Evolutionary conservation across 2,797 vertebrate species (phyloP).

Genomic region (Phataginus tricuspis): DNA sequence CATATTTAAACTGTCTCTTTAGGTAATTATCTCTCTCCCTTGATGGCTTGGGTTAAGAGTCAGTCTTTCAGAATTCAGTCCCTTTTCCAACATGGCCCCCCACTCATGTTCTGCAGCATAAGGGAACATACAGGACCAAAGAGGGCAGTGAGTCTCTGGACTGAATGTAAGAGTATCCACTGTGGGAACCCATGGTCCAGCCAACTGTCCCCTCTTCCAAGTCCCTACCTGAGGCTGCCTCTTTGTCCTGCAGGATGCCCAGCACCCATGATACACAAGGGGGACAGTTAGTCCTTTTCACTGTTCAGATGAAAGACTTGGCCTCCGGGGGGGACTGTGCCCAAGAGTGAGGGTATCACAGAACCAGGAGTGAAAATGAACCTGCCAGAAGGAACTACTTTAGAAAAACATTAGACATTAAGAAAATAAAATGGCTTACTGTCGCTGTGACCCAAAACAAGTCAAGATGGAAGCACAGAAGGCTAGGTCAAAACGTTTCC

Average conservation of each 20-base stretch:
- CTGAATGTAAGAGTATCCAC: too few species aligned
- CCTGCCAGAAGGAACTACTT: not conserved
- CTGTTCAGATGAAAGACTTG: not conserved
- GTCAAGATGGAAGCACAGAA: not conserved
- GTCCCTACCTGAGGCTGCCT: too few species aligned
- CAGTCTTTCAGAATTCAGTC: too few species aligned
- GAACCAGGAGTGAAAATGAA: not conserved
- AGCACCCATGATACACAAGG: too few species aligned
- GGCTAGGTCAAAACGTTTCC: not conserved
- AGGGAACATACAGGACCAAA: too few species aligned
- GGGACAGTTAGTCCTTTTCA: not conserved
- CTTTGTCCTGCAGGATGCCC: too few species aligned
- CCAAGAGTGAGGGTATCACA: not conserved
- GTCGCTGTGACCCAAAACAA: not conserved
- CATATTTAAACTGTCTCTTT: not conserved
- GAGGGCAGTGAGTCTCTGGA: too few species aligned
- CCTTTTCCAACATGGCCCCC: too few species aligned
- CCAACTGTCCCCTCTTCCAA: too few species aligned
- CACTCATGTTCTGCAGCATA: too few species aligned
- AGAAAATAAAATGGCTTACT: not conserved
- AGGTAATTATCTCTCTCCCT: not conserved
- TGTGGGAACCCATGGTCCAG: too few species aligned
- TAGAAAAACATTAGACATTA: slow-evolving; percentile 21
- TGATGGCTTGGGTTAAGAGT: not conserved
- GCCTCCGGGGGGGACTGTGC: not conserved